Evolutionary conservation across 2,797 vertebrate genomes (phyloP), one percentile per base, ranked within the genome.

Genomic region (Clarias fuscus): DNA sequence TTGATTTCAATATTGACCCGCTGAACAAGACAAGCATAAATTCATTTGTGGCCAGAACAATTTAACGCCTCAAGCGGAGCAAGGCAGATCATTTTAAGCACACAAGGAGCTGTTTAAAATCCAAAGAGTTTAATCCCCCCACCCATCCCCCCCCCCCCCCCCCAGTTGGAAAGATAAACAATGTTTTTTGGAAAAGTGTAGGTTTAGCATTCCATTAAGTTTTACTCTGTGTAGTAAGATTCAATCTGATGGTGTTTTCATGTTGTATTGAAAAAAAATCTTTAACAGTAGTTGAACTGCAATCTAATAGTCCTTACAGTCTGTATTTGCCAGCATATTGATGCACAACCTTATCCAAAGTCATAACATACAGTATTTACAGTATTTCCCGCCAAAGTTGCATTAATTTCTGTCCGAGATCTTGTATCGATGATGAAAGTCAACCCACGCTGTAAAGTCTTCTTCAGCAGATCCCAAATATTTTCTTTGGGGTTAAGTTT

Each of bases 11-110:
- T 78, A 78, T 78, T 61, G 75, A 78, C 17, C 53, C 4, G 17
- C 53, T 77, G 48, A 77, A 77, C 75, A 77, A 58, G 53, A 77
- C 75, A 59, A 59, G 56, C 18, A 13, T 33, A 10, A 59, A 78
- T 22, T 37, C 53, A 78, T 27, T 37, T 13, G 56, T 22, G 75
- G 22, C 27, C 18, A 78, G 22, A 59, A 33, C 5, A 4, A 59
- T 56, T 76, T 24, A 56, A 15, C 59, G 27, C 10, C 56, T 56
- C 73, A 58, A 13, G 43, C 43, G 4, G 17, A 56, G 24, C 5
- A 43, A 20, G 17, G 22, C 14, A 17, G 43, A 27, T 48, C 43
- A 75, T 48, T 4, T 33, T 33, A 58, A 77, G 27, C 15, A 76
- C n/a, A 76, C n/a, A 56, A 76, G 56, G 15, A 18, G 27, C 75